These are phyloP conservation scores for Enteromius unitaeniatus DNA, from an alignment of 2,797 vertebrate species.

Conservation along the genomic window DNA sequence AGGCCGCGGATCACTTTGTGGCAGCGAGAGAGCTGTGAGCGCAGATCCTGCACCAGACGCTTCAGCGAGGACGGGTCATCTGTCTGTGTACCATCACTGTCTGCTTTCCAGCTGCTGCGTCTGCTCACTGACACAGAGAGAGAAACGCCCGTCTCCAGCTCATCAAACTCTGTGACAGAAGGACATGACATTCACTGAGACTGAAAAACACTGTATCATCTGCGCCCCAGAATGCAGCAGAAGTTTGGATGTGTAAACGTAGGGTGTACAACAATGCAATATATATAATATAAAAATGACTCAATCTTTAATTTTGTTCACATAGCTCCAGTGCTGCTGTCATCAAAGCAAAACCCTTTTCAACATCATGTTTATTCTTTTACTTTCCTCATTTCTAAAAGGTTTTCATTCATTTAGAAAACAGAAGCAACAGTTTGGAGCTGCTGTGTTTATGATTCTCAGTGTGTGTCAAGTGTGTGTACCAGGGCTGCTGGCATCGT, in stretches of 20 bases:
- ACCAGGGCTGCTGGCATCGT: constrained; percentile 94
- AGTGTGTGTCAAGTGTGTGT: background rate
- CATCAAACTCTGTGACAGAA: constrained; percentile 85
- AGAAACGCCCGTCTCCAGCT: constrained; percentile 80
- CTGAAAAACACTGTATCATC: background rate
- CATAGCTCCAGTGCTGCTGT: background rate
- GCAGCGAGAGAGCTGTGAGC: constrained; percentile 85
- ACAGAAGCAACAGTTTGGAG: background rate
- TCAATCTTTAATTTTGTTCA: background rate
- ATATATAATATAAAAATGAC: too few relatives aligned
- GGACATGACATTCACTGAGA: background rate
- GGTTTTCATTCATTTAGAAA: background rate
- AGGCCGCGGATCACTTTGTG: constrained; percentile 89
- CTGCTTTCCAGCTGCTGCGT: constrained; percentile 62
- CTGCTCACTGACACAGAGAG: constrained; percentile 68
- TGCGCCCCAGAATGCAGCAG: background rate
- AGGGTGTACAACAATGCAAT: too few relatives aligned
- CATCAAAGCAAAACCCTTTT: background rate
- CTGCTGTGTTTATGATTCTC: background rate
- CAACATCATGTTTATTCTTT: background rate
- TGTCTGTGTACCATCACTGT: constrained; percentile 52
- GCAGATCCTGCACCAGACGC: constrained; percentile 86
- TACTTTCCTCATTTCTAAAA: background rate
- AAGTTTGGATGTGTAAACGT: background rate
- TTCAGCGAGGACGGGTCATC: constrained; percentile 70